Percentiles rank a stretch among this genome's conserved stretches.
Conservation (phyloP, 2,797 vertebrate genomes). For the Characodon lateralis region DNA sequence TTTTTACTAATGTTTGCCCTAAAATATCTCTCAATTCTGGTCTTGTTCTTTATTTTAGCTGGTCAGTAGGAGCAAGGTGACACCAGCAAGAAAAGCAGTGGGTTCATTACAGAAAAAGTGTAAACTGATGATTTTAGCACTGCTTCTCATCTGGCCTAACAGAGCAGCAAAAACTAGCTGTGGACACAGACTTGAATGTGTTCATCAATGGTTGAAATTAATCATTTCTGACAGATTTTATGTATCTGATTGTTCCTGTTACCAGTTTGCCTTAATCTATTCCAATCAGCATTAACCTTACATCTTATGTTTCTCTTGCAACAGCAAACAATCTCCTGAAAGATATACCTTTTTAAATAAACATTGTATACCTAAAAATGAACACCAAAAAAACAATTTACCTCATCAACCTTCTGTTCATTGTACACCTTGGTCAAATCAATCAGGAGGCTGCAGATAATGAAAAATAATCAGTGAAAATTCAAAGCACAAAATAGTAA, state of each 20-base stretch:
- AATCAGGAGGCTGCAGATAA: slow-evolving; percentile 88
- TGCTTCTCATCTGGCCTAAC: not conserved
- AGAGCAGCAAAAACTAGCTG: not conserved
- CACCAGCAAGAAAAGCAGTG: not conserved
- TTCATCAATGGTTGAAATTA: not conserved
- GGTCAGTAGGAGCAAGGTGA: not conserved
- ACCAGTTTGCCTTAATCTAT: not conserved
- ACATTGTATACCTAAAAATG: not conserved
- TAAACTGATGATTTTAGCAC: not conserved
- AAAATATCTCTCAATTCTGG: not conserved
- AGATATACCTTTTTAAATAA: not conserved
- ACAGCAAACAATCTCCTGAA: not conserved
- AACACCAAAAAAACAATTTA: slow-evolving; percentile 57
- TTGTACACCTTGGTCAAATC: slow-evolving; percentile 93
- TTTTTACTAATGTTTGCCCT: not conserved
- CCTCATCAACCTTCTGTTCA: slow-evolving; percentile 94
- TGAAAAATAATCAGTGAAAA: slow-evolving; percentile 42
- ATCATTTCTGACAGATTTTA: not conserved
- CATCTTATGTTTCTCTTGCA: not conserved
- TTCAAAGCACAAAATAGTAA: slow-evolving; percentile 11
- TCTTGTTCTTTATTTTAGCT: not conserved
- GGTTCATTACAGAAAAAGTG: not conserved
- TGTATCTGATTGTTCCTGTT: not conserved
- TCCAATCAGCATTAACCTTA: not conserved
- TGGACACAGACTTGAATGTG: not conserved